Evolutionary conservation across 30 jellyfish, hydroid and myxozoan species (phyloP).

Genomic region (Hydra vulgaris): DNA sequence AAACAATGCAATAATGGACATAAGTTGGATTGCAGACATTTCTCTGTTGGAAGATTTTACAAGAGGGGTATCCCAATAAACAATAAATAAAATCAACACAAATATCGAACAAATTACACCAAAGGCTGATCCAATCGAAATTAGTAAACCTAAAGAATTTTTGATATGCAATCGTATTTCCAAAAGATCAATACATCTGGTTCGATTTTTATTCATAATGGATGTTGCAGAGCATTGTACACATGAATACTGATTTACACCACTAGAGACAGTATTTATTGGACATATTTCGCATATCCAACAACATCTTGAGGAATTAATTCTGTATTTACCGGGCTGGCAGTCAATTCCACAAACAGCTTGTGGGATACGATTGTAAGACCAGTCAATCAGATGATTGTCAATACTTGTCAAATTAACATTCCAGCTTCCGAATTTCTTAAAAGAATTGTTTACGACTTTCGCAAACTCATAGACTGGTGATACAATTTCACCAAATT

Average conservation of each 20-base stretch:
- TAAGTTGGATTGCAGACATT: slow-evolving; percentile 42
- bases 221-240: slow-evolving; percentile 24
- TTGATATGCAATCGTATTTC: slow-evolving; percentile 29
- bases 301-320: slow-evolving; percentile 43
- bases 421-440: slow-evolving; percentile 31
- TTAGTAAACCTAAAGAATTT: slow-evolving; percentile 2
- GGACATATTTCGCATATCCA: slow-evolving; percentile 54
- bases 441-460: background rate
- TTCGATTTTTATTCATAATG: slow-evolving; percentile 40
- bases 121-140: slow-evolving; percentile 16
- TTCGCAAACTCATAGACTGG: background rate
- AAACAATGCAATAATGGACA: slow-evolving; percentile 29
- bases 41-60: slow-evolving; percentile 82
- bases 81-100: slow-evolving; percentile 25
- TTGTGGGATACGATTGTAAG: background rate
- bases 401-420: background rate
- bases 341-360: slow-evolving; percentile 52
- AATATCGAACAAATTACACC: slow-evolving; percentile 31
- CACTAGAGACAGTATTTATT: background rate
- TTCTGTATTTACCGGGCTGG: slow-evolving; percentile 47
- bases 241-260: slow-evolving; percentile 28
- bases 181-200: no score
- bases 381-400: background rate
- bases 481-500: slow-evolving; percentile 28
- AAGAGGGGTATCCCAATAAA: slow-evolving; percentile 70